A percentile compares a stretch with the other conserved stretches of the same genome.
Evolutionary conservation across 2,797 vertebrate genomes (phyloP).

Genomic region (Sebastes matsubarae): DNA sequence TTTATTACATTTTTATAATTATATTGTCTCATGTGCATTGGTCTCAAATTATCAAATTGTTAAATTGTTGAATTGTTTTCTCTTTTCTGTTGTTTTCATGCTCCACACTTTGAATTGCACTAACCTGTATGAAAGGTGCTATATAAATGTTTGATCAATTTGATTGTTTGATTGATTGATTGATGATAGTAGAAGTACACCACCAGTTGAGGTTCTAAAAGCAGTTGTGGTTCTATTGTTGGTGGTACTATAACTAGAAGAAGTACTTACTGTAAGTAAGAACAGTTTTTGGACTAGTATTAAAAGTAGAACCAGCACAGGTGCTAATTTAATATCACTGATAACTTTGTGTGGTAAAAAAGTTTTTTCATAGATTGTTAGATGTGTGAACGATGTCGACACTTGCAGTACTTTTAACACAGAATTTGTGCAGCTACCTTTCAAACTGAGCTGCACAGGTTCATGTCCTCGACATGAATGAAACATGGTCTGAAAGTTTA

Average conservation of each 20-base stretch:
- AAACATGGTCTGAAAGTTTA: conserved; percentile 9
- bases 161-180: no score
- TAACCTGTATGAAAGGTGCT: no score
- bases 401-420: neutral
- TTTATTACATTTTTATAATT: no score
- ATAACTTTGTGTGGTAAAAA: neutral
- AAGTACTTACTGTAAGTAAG: neutral
- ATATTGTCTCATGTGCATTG: no score
- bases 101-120: neutral
- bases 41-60: neutral
- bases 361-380: neutral
- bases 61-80: neutral
- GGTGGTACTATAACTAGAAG: neutral
- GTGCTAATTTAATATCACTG: neutral
- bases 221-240: neutral
- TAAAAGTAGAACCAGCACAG: neutral
- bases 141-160: no score
- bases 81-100: neutral
- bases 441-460: neutral
- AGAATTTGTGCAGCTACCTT: neutral
- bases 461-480: neutral
- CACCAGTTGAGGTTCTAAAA: neutral
- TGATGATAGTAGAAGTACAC: neutral
- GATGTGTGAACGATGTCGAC: neutral
- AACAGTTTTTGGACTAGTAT: neutral